These are phyloP conservation scores for Thryonomys swinderianus DNA, from an alignment of 2,113 vertebrate species.

Conservation along the genomic window DNA sequence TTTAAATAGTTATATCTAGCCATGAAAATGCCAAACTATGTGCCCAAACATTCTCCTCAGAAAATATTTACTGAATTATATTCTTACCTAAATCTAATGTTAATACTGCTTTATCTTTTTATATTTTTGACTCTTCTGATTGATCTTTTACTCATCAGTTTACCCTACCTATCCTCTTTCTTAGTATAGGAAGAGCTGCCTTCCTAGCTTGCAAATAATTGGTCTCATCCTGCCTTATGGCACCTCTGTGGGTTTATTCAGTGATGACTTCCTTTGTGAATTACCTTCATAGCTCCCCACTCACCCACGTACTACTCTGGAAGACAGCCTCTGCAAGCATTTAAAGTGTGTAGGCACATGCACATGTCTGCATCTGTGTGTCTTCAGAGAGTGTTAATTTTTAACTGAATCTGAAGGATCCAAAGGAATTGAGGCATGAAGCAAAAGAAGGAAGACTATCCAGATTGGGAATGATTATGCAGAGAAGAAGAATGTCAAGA, in stretches of 20 bases:
- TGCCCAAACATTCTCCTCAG: background rate
- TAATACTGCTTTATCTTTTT: conserved; percentile 24
- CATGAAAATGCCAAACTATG: background rate
- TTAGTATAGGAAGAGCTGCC: background rate
- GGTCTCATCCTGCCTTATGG: background rate
- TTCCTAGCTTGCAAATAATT: background rate
- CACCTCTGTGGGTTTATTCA: background rate
- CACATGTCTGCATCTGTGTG: background rate
- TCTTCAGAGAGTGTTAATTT: background rate
- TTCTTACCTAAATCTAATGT: background rate
- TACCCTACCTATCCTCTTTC: background rate
- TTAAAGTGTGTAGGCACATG: background rate
- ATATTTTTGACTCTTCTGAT: background rate
- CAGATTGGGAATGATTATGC: background rate
- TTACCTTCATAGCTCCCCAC: background rate
- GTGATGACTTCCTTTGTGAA: background rate
- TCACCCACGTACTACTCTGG: background rate
- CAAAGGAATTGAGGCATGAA: conserved; percentile 14
- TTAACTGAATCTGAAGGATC: conserved; percentile 21
- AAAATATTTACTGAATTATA: background rate
- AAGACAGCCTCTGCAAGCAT: background rate
- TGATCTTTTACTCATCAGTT: background rate
- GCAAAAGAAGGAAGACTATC: background rate
- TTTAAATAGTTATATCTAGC: background rate
- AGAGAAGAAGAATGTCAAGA: background rate